A percentile compares a stretch with the other conserved stretches of the same genome.
These are phyloP conservation scores for Cataglyphis altisquamis DNA, from an alignment of 2,888 invertebrate genomes.

Conservation along the genomic window DNA sequence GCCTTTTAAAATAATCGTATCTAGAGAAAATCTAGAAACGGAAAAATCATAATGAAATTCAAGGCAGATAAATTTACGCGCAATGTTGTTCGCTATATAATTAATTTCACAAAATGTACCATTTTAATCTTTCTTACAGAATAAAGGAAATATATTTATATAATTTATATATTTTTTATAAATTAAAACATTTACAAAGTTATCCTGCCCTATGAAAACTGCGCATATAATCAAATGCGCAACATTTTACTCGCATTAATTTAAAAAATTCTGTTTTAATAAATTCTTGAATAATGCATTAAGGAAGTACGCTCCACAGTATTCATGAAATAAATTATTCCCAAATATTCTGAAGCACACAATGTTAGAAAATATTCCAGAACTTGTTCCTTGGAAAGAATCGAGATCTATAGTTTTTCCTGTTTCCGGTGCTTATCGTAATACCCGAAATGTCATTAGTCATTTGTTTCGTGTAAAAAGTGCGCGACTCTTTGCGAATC, in stretches of 20 bases:
- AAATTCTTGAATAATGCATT: conserved; percentile 39
- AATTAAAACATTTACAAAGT: conserved; percentile 9
- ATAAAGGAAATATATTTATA: neutral
- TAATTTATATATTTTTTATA: conserved; percentile 1
- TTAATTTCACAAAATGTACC: neutral
- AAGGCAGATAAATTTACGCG: neutral
- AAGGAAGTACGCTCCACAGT: conserved; percentile 11
- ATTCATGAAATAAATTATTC: conserved; percentile 47
- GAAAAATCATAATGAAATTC: neutral
- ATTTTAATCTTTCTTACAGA: neutral
- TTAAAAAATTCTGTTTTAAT: conserved; percentile 26
- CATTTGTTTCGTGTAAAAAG: conserved; percentile 44
- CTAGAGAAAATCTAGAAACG: neutral
- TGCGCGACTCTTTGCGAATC: neutral
- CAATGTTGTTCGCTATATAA: neutral
- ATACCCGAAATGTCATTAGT: conserved; percentile 40
- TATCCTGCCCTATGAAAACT: conserved; percentile 6
- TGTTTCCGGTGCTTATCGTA: conserved; percentile 35
- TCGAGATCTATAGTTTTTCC: conserved; percentile 38
- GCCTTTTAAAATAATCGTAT: neutral
- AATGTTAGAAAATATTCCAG: conserved; percentile 32
- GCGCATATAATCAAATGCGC: neutral
- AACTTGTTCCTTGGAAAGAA: conserved; percentile 12
- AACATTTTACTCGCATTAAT: conserved; percentile 11
- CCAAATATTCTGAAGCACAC: conserved; percentile 7